Base-by-base conservation (phyloP, 2,113 vertebrate species). In the Thryonomys swinderianus region DNA sequence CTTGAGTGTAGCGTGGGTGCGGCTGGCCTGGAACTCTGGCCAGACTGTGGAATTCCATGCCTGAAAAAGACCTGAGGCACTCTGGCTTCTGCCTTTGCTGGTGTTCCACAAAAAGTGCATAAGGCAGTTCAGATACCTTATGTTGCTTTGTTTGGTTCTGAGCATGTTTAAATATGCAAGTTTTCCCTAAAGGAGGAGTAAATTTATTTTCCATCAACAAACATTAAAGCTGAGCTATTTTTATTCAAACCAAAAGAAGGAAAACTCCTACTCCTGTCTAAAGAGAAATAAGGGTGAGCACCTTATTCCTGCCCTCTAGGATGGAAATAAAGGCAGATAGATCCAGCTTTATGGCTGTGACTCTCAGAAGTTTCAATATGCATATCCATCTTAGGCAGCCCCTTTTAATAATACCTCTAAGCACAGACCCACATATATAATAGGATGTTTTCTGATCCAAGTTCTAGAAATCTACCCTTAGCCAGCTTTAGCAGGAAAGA, bases 191-290 rank as follows among this genome's bases (percentile, higher is more conserved):
- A 88, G 10, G 45, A 94, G 13, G 14, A 74, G 18, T 76, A 93
- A 20, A 0, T 7, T 83, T 84, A 40, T 51, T 42, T 93, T 94
- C 30, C 32, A 85, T 88, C 82, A 97, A 91, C 85, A 85, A 91
- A 91, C 45, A 92, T 94, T 78, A 88, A 78, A 84, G 27, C 55
- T 42, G 74, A 84, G 48, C 66, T 90, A 71, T 95, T 94, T 95
- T 90, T 84, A 90, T 94, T 90, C n/a, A 78, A 37, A 84, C 25
- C 86, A 45, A 61, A 53, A 93, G 80, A 53, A 86, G 13, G 9
- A 80, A 88, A 62, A 42, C 23, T 78, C 64, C 51, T 84, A 18
- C n/a, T 71, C n/a, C 20, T 71, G n/a, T 74, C 57, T 30, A 0
- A 0, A 67, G 40, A 74, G 40, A 80, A 93, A 64, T 62, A 30